These are phyloP conservation scores for Aradus depressus DNA, from an alignment of 2,888 invertebrate species.

Conservation along the genomic window DNA sequence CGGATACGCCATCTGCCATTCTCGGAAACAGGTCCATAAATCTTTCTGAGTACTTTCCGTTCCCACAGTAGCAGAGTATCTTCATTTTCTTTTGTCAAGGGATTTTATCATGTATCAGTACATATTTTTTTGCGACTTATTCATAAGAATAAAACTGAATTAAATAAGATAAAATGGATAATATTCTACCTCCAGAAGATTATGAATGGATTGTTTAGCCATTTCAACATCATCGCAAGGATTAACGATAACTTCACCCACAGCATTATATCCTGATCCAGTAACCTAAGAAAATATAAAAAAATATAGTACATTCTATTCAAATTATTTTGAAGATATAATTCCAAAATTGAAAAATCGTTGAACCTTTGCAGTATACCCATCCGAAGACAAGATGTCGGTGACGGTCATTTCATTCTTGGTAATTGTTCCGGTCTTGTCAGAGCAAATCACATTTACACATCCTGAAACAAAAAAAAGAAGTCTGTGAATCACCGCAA, in stretches of 20 bases:
- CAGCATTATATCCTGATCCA: conserved; percentile 82
- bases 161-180: neutral
- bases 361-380: conserved; percentile 73
- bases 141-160: neutral
- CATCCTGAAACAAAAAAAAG: conserved; percentile 52
- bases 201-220: conserved; percentile 61
- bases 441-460: conserved; percentile 93
- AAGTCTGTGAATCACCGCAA: too few relatives aligned
- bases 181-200: conserved; percentile 62
- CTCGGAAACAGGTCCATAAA: too few relatives aligned
- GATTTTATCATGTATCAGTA: too few relatives aligned
- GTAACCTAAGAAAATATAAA: too few relatives aligned
- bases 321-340: neutral
- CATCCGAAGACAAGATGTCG: conserved; percentile 80
- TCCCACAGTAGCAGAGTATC: too few relatives aligned
- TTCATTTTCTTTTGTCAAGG: too few relatives aligned
- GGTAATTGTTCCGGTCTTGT: conserved; percentile 96
- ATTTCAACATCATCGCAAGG: conserved; percentile 64
- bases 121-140: too few relatives aligned
- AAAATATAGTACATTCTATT: conserved; percentile 1
- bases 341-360: too few relatives aligned
- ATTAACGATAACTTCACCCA: conserved; percentile 63
- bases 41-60: too few relatives aligned
- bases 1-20: too few relatives aligned
- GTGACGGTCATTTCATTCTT: conserved; percentile 99